Base-by-base conservation (phyloP, 2,113 vertebrate genomes). In the Sylvilagus bachmani region DNA sequence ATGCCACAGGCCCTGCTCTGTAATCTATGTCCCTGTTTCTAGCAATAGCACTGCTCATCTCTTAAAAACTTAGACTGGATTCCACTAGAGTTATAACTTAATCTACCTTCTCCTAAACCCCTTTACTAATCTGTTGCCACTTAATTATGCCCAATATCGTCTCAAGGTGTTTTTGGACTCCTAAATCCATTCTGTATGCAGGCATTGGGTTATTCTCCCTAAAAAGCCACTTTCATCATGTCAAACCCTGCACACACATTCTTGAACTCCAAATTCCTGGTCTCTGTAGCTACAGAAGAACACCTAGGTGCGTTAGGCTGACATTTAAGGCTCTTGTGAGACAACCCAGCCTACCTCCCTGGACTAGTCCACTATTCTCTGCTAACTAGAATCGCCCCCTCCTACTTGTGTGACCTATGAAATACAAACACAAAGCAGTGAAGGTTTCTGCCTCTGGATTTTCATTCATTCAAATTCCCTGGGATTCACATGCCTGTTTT, bases 401-500 rank as follows among this genome's bases (percentile, higher is more conserved):
- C 74, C 9, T 31, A n/a, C 73, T 51, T 14, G 13, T 58, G 25
- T 66, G 12, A 51, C 27, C 53, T 73, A 31, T 22, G 11, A 90
- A 73, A 73, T 78, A 61, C 29, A 78, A 81, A 71, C 17, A 29
- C 58, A 81, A 9, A 36, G 61, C 29, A n/a, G 13, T 51, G 9
- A 70, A 36, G 38, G 31, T 66, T 67, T 71, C 36, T 22, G 58
- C 6, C 19, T n/a, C 91, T 81, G 78, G 67, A 86, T 71, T 94
- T 96, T 86, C 38, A 89, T 27, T 75, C n/a, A 66, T 38, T 27
- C 71, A 89, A 77, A 91, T 25, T 89, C 64, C 53, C 73, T 55
- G 17, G 10, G 53, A 88, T 22, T 90, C 53, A 73, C 9, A 82
- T 62, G 16, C 2, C 38, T 64, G 1, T 53, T 66, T 86, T 89